Base-by-base conservation (phyloP, 1,140 invertebrate species). In the Zophobas morio region DNA sequence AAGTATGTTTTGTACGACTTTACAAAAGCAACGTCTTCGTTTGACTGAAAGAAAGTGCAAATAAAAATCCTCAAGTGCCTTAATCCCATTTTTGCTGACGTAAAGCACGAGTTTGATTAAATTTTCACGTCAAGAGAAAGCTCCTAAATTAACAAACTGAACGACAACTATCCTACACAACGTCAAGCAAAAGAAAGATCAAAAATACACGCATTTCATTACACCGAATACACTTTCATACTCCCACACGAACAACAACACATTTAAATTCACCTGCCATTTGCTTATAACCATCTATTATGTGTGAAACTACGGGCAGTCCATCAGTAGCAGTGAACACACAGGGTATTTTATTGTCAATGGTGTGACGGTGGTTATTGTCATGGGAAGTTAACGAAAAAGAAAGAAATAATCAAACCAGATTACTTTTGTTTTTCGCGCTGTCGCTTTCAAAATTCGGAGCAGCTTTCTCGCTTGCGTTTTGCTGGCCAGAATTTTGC, bases 261-360 rank as follows among this genome's bases (percentile, higher is more conserved):
- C 60, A 66, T 66, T 66, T 66, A 66, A 66, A 66, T 66, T 82
- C 80, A 81, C 78, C 82, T 79, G 81, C 60, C 60, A 66, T 66
- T 51, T 51, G 49, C n/a, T 66, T 66, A 66, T 66, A 66, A 66
- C 60, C 60, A 66, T 66, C 60, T 83, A 78, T 79, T 54, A 73
- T 79, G 53, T 80, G 81, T 77, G 78, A 82, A 80, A 78, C 63
- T 78, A 81, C 78, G 77, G 81, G 66, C 72, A 79, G 70, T 85
- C 84, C 79, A 83, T 85, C 87, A 86, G 76, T 78, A 83, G 84
- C 87, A 86, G 76, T 78, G 86, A 83, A 74, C 71, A 73, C 74
- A 75, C 33, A 63, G 54, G 78, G 78, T 53, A 56, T 78, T 35
- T 72, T 70, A 63, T 74, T 71, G 70, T 51, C 46, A 60, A 49